These are phyloP conservation scores for Leptothorax acervorum DNA, from an alignment of 2,888 invertebrate species.

Conservation along the genomic window DNA sequence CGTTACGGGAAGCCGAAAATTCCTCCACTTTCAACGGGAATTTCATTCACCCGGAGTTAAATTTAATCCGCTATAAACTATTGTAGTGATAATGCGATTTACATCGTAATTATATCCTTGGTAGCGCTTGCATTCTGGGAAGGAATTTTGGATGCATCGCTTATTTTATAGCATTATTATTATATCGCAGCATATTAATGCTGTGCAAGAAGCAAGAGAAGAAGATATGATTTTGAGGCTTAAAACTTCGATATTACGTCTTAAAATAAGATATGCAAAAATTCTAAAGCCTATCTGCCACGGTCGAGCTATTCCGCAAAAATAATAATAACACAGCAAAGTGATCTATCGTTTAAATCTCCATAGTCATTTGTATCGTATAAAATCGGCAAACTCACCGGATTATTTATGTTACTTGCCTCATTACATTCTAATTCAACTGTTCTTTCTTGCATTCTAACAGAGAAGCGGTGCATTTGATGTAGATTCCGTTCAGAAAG, in stretches of 20 bases:
- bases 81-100: slow-evolving; percentile 27
- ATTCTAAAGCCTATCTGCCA: background rate
- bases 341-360: background rate
- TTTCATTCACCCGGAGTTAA: slow-evolving; percentile 28
- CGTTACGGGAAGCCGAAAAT: slow-evolving; percentile 13
- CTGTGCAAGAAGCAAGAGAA: background rate
- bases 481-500: background rate
- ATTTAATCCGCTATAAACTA: slow-evolving; percentile 53
- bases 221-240: background rate
- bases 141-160: slow-evolving; percentile 2
- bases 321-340: background rate
- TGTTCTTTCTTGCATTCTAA: background rate
- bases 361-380: background rate
- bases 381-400: background rate
- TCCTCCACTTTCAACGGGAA: slow-evolving; percentile 22
- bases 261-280: background rate
- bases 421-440: background rate
- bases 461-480: background rate
- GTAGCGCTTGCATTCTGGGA: background rate
- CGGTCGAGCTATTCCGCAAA: background rate
- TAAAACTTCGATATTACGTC: background rate
- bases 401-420: background rate
- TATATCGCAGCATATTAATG: background rate
- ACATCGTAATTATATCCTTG: slow-evolving; percentile 9
- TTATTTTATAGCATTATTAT: background rate